Evolutionary conservation across 2,888 invertebrate species (phyloP).

Genomic region (Sphinx pinastri): DNA sequence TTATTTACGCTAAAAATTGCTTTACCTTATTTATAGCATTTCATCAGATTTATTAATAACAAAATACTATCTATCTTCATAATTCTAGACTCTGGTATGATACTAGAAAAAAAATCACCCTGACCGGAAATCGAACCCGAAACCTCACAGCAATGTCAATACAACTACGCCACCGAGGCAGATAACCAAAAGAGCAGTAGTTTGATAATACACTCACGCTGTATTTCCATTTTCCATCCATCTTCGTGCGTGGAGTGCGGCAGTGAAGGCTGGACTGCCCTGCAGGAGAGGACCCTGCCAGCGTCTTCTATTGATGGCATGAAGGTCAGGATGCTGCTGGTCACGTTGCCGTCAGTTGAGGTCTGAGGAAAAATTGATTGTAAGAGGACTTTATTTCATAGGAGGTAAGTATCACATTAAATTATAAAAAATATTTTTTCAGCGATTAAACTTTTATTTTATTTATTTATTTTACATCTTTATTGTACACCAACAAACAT

Average conservation of each 20-base stretch:
- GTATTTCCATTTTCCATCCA: conserved; percentile 87
- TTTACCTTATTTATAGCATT: too few relatives aligned
- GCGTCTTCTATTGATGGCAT: conserved; percentile 86
- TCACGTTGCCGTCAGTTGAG: conserved; percentile 86
- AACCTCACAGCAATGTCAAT: neutral
- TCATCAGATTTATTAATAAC: too few relatives aligned
- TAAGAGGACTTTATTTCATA: neutral
- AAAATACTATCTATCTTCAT: too few relatives aligned
- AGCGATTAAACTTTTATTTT: too few relatives aligned
- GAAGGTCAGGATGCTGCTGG: conserved; percentile 86
- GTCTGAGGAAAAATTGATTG: conserved; percentile 52
- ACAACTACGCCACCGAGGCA: neutral
- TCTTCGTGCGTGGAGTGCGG: conserved; percentile 85
- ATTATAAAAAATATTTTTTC: too few relatives aligned
- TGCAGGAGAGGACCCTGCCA: conserved; percentile 78
- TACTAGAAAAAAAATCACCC: too few relatives aligned
- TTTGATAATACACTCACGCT: conserved; percentile 77
- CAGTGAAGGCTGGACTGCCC: conserved; percentile 70
- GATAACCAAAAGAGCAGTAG: neutral
- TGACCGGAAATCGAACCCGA: too few relatives aligned
- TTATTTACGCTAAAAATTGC: too few relatives aligned
- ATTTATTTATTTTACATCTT: too few relatives aligned
- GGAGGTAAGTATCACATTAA: too few relatives aligned
- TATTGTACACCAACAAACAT: too few relatives aligned
- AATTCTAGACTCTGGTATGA: too few relatives aligned